These are phyloP conservation scores for Brachionus koreanus DNA, from an alignment of 1,140 invertebrate genomes.

Conservation along the genomic window DNA sequence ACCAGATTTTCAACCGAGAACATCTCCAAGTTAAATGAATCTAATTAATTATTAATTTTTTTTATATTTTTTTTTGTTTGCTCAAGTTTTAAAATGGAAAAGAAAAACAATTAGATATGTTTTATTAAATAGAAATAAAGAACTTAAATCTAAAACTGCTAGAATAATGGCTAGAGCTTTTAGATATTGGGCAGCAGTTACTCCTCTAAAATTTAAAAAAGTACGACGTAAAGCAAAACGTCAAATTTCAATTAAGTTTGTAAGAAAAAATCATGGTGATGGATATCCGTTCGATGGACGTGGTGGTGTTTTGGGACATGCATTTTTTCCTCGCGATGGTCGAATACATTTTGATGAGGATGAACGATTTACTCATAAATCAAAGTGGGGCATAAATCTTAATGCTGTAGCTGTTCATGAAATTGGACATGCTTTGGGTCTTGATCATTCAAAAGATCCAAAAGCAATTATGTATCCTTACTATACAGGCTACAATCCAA, in stretches of 20 bases:
- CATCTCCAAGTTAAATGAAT: not conserved
- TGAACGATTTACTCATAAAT: slow-evolving; percentile 49
- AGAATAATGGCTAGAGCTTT: not conserved
- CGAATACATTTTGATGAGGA: slow-evolving; percentile 56
- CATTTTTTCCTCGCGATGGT: slow-evolving; percentile 53
- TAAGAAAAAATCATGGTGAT: not conserved
- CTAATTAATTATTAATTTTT: not conserved
- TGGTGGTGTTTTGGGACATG: slow-evolving; percentile 55
- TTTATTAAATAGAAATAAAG: not conserved
- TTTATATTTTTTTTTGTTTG: not conserved
- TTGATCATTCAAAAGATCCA: slow-evolving; percentile 56
- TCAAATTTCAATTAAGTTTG: slow-evolving; percentile 29
- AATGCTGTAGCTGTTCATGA: slow-evolving; percentile 57
- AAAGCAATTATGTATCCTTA: slow-evolving; percentile 60
- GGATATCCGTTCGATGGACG: slow-evolving; percentile 49
- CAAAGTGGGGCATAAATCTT: not conserved
- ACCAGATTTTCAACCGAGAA: not conserved
- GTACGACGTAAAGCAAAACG: not conserved
- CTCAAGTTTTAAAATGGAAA: not conserved
- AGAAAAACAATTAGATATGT: not conserved
- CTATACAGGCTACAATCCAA: slow-evolving; percentile 49
- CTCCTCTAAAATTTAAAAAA: not conserved
- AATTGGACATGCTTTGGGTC: slow-evolving; percentile 60
- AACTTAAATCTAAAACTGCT: not conserved
- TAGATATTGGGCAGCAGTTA: not conserved